These are phyloP conservation scores for Aix galericulata DNA, from an alignment of 2,113 vertebrate species.

Conservation along the genomic window DNA sequence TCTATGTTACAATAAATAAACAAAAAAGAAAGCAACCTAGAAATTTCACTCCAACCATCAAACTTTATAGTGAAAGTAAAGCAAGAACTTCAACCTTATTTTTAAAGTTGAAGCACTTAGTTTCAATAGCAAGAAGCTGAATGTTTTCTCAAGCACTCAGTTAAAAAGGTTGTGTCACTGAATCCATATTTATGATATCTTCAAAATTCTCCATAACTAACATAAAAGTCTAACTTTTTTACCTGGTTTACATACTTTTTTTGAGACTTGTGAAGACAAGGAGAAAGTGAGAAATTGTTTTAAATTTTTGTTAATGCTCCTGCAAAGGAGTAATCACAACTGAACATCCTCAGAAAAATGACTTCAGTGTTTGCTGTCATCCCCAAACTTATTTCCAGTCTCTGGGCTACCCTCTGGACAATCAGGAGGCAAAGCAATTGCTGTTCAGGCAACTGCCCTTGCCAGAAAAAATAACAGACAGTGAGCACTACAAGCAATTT, in stretches of 20 bases:
- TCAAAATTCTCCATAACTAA: background rate
- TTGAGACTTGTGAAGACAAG: background rate
- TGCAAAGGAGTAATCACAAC: background rate
- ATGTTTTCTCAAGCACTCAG: background rate
- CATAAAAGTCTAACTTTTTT: background rate
- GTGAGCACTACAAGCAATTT: background rate
- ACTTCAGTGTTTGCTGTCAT: background rate
- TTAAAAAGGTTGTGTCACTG: background rate
- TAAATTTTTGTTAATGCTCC: background rate
- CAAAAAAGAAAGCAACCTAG: background rate
- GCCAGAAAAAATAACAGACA: background rate
- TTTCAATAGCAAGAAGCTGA: background rate
- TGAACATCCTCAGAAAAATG: background rate
- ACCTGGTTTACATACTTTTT: background rate
- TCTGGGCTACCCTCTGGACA: background rate
- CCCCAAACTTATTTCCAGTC: background rate
- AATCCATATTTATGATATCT: too few relatives aligned
- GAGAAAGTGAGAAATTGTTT: background rate
- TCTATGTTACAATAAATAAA: background rate
- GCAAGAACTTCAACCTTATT: background rate
- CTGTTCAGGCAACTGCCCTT: background rate
- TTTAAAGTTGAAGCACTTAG: background rate
- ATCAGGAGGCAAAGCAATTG: background rate
- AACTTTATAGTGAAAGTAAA: background rate
- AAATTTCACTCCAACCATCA: background rate